Conservation (phyloP, 2,888 invertebrate species). For the Chymomyza amoena region DNA sequence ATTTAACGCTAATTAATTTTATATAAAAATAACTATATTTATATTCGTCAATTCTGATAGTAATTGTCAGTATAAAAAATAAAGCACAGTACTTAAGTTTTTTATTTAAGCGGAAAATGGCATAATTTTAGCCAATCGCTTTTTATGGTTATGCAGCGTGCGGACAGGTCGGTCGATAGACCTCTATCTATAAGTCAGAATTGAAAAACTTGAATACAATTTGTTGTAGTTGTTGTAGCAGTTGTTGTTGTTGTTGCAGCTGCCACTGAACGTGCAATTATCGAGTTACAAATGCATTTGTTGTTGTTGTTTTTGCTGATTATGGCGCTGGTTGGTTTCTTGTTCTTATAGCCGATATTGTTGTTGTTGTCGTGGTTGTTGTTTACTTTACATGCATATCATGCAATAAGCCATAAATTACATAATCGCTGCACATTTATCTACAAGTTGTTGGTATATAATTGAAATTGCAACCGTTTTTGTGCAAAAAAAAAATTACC, state of each 20-base stretch:
- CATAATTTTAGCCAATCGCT: neutral
- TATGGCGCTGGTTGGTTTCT: slow-evolving; percentile 40
- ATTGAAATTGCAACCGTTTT: slow-evolving; percentile 34
- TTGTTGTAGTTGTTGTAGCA: slow-evolving; percentile 15
- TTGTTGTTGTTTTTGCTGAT: slow-evolving; percentile 35
- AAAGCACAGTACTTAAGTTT: neutral
- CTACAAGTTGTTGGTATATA: slow-evolving; percentile 4
- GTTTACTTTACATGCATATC: slow-evolving; percentile 45
- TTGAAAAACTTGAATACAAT: neutral
- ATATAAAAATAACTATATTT: neutral
- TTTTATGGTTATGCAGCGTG: neutral
- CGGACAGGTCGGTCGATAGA: slow-evolving; percentile 6
- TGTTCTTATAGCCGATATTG: slow-evolving; percentile 17
- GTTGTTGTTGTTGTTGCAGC: slow-evolving; percentile 16
- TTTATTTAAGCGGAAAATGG: slow-evolving; percentile 2
- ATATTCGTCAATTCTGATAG: neutral
- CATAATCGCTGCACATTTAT: slow-evolving; percentile 45
- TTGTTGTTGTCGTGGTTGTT: slow-evolving; percentile 18
- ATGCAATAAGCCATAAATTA: slow-evolving; percentile 53
- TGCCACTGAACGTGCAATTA: slow-evolving; percentile 59
- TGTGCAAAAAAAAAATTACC: neutral
- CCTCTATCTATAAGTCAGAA: slow-evolving; percentile 3
- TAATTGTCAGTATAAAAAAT: neutral
- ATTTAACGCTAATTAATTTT: neutral
- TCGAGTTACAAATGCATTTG: slow-evolving; percentile 51